Evolutionary conservation across 2,888 invertebrate genomes (phyloP), one percentile per base, ranked within the genome.

Genomic region (Calephelis perditalis): DNA sequence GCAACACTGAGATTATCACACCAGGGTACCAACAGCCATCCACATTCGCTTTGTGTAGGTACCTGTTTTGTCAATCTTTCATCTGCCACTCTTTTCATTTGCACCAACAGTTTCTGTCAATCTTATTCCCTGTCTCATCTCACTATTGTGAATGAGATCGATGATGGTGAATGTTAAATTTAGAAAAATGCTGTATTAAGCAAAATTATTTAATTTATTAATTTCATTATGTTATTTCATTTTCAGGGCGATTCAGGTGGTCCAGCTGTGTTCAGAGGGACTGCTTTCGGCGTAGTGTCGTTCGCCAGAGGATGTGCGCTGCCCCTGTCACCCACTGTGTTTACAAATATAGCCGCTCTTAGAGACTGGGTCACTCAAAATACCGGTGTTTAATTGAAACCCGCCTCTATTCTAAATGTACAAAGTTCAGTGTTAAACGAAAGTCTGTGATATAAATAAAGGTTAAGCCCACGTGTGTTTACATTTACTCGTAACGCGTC

Each of bases 201-300:
- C 4, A 4, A 26, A 26, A 26, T 26, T 1, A 2, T 26, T 26
- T 3, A 26, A 26, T 26, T 26, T 26, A 2, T 26, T 26, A 26
- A 26, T 26, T 26, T 26, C 26, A 26, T 26, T 26, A 26, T 26
- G 4, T 26, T 26, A 26, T 26, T 26, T 26, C 26, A 15, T 46
- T 62, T 60, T 9, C 79, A 91, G 91, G 91, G 91, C 7, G 91
- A 91, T 57, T 87, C 90, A 0, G 91, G 91, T 4, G 91, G 91
- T 0, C 90, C 91, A 5, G 91, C 90, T 0, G 87, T 89, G 47
- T 88, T 86, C 68, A 72, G 90, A n/a, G 84, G 84, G 11, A 84
- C 81, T 0, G 91, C 83, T 0, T 85, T 82, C 56, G 91, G 91
- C 5, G 83, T 91, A 49, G 88, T 90, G 8, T 91, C 91, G 0